phyloP scores from a whole-genome alignment of 64 coral and sea anemone species.

The Porites australiensis region DNA sequence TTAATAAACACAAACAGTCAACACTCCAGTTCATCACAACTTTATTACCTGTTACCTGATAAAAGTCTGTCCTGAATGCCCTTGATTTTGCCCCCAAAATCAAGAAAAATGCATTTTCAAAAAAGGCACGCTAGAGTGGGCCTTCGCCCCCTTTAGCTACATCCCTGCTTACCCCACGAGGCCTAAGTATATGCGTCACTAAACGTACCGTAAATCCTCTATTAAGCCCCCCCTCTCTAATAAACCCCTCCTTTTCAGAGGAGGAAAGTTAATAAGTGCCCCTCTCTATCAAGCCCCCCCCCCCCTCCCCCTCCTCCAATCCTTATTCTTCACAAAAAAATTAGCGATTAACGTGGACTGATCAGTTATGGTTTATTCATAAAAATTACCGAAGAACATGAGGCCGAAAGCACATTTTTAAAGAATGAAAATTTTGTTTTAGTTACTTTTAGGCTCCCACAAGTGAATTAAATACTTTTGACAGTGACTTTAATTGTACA shows the following conservation, averaged over 20 bases:
- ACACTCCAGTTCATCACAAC: no score
- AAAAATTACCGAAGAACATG: no score
- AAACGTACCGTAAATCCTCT: no score
- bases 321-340: no score
- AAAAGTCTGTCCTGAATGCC: not conserved
- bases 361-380: no score
- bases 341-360: no score
- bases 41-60: not conserved
- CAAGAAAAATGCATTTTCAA: not conserved
- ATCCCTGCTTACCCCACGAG: not conserved
- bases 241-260: no score
- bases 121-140: not conserved
- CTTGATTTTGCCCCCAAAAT: not conserved
- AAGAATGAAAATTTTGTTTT: conserved; percentile 71
- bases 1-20: no score
- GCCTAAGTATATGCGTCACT: not conserved
- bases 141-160: not conserved
- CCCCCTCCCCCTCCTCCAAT: no score
- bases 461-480: conserved; percentile 65
- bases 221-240: no score
- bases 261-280: no score
- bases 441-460: conserved; percentile 76
- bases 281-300: no score
- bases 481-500: conserved; percentile 38
- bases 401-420: conserved; percentile 20